Percentiles rank a stretch among this genome's conserved stretches.
Evolutionary conservation across 2,888 invertebrate species (phyloP).

Genomic region (Orgyia antiqua): DNA sequence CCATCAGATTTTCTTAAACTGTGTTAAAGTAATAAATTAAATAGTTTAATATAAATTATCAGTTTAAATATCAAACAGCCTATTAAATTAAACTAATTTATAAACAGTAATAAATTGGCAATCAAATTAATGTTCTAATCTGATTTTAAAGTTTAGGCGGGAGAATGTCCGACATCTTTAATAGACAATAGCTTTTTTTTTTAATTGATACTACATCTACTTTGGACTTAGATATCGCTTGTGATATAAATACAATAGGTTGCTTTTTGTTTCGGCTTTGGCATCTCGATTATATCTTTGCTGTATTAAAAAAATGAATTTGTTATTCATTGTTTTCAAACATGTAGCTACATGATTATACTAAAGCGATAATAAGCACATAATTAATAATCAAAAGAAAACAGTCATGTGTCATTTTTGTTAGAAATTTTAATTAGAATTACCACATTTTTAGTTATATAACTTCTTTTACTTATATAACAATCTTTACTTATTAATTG

Average conservation of each 20-base stretch:
- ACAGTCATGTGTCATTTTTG: too few species aligned
- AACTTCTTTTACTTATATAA: too few species aligned
- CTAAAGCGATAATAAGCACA: too few species aligned
- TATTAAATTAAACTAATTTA: slow-evolving; percentile 7
- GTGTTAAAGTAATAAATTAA: not conserved
- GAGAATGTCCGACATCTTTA: slow-evolving; percentile 5
- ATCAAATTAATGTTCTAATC: slow-evolving; percentile 14
- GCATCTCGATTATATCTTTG: not conserved
- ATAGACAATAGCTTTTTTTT: slow-evolving; percentile 7
- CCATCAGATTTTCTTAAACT: too few species aligned
- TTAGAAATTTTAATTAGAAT: too few species aligned
- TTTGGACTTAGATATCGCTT: slow-evolving; percentile 2
- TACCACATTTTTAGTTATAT: too few species aligned
- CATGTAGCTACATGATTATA: too few species aligned
- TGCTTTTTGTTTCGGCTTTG: not conserved
- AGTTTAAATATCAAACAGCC: not conserved
- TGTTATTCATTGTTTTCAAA: too few species aligned
- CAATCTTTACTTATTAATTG: too few species aligned
- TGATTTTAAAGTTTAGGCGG: slow-evolving; percentile 9
- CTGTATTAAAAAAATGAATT: too few species aligned
- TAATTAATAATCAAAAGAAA: too few species aligned
- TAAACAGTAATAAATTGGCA: slow-evolving; percentile 16
- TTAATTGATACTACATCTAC: slow-evolving; percentile 1
- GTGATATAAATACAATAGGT: not conserved
- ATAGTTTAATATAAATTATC: not conserved